A percentile compares a stretch with the other conserved stretches of the same genome.
Conservation (phyloP, 2,888 invertebrate genomes). For the Euzetes globulus region DNA sequence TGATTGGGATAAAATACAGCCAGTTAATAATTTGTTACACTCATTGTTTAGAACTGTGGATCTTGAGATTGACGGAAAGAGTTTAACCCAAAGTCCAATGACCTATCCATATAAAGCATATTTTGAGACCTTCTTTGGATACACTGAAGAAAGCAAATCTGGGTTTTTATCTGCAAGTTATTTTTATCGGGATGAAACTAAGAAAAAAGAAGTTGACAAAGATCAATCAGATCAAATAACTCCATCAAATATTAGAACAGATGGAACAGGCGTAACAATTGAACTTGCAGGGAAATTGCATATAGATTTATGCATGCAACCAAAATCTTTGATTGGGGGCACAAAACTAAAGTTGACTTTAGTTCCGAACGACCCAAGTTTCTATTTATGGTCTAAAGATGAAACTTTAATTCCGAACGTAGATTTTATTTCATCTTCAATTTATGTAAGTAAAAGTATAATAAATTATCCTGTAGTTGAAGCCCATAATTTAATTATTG, state of each 20-base stretch:
- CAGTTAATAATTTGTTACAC: slow-evolving; percentile 16
- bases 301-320: slow-evolving; percentile 9
- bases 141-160: background rate
- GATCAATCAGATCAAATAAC: background rate
- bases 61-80: background rate
- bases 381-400: background rate
- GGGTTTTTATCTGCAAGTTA: background rate
- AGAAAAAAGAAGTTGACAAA: background rate
- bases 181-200: background rate
- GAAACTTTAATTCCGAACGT: background rate
- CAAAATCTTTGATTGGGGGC: background rate
- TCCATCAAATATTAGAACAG: background rate
- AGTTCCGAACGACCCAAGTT: background rate
- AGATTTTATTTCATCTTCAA: background rate
- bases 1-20: slow-evolving; percentile 14
- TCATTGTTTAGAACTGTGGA: slow-evolving; percentile 11
- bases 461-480: background rate
- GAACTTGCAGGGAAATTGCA: background rate
- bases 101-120: slow-evolving; percentile 6
- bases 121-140: background rate
- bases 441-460: background rate
- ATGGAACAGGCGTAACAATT: background rate
- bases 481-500: background rate
- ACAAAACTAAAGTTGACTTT: background rate
- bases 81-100: background rate